phyloP scores from a whole-genome alignment of 2,888 invertebrate species.

The Eilema caniola region DNA sequence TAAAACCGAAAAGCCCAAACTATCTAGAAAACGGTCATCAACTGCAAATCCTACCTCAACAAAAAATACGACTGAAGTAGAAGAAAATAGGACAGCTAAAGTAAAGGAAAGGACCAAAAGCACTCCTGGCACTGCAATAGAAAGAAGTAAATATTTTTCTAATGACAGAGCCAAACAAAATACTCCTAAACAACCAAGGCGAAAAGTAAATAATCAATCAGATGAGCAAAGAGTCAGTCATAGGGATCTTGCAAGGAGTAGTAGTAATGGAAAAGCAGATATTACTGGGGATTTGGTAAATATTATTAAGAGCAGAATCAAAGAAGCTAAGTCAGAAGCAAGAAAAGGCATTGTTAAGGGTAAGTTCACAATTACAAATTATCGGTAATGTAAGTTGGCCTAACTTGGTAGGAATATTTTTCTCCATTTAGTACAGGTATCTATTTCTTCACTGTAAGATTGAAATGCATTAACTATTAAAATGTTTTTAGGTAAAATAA shows the following conservation, averaged over 20 bases:
- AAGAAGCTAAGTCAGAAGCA: slow-evolving; percentile 74
- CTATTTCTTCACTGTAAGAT: not conserved
- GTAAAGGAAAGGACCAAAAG: slow-evolving; percentile 69
- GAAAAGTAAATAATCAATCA: slow-evolving; percentile 50
- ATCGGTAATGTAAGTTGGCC: not conserved
- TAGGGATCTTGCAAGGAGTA: slow-evolving; percentile 66
- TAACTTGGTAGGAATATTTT: not conserved
- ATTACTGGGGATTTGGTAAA: slow-evolving; percentile 83
- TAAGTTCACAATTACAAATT: slow-evolving; percentile 31
- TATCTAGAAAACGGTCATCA: slow-evolving; percentile 56
- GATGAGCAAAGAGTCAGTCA: slow-evolving; percentile 73
- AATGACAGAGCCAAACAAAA: slow-evolving; percentile 46
- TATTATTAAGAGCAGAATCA: slow-evolving; percentile 83
- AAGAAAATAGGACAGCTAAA: slow-evolving; percentile 35
- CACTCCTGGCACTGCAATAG: slow-evolving; percentile 58
- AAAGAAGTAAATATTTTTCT: slow-evolving; percentile 75
- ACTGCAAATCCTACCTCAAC: slow-evolving; percentile 49
- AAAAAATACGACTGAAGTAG: slow-evolving; percentile 20
- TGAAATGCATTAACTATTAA: not conserved
- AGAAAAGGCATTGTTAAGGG: slow-evolving; percentile 73
- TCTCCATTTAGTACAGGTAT: not conserved
- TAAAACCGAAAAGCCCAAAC: slow-evolving; percentile 23
- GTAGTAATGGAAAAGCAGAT: slow-evolving; percentile 68
- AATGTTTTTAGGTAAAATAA: slow-evolving; percentile 64
- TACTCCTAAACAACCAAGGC: slow-evolving; percentile 49